These are phyloP conservation scores for Meriones unguiculatus DNA, from an alignment of 2,113 vertebrate genomes.

Conservation along the genomic window DNA sequence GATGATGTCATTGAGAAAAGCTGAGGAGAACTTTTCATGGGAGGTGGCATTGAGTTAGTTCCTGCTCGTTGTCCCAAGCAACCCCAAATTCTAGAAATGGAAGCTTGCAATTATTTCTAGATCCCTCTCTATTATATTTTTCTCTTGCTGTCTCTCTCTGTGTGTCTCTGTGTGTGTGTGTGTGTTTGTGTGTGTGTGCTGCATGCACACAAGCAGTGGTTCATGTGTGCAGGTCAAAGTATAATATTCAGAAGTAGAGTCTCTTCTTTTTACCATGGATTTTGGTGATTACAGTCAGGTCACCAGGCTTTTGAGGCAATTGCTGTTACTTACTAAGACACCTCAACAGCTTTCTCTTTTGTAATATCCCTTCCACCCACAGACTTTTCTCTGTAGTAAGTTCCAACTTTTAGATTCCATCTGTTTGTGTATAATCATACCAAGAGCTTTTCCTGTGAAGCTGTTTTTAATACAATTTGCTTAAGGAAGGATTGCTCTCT, in stretches of 20 bases:
- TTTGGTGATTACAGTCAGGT: background rate
- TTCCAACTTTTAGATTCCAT: constrained; percentile 67
- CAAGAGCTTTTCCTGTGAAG: constrained; percentile 66
- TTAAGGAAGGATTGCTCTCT: constrained; percentile 56
- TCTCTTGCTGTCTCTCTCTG: background rate
- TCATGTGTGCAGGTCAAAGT: background rate
- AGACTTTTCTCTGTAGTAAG: constrained; percentile 54
- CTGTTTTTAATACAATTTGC: constrained; percentile 75
- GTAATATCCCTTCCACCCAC: constrained; percentile 60
- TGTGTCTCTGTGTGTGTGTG: too few relatives aligned
- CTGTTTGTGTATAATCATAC: constrained; percentile 73
- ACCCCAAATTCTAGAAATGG: constrained; percentile 38
- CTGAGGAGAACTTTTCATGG: background rate
- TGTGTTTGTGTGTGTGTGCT: background rate
- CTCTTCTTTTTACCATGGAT: background rate
- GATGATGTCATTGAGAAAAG: constrained; percentile 12
- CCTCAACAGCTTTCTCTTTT: background rate
- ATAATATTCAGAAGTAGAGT: background rate
- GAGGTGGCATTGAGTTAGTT: background rate
- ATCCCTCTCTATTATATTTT: background rate
- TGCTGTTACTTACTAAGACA: background rate
- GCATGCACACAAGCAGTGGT: background rate
- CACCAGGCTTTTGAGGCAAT: background rate
- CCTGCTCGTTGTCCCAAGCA: constrained; percentile 39
- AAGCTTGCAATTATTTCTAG: constrained; percentile 59